These are phyloP conservation scores for Hydrolagus colliei DNA, from an alignment of 2,797 vertebrate species.

Conservation along the genomic window DNA sequence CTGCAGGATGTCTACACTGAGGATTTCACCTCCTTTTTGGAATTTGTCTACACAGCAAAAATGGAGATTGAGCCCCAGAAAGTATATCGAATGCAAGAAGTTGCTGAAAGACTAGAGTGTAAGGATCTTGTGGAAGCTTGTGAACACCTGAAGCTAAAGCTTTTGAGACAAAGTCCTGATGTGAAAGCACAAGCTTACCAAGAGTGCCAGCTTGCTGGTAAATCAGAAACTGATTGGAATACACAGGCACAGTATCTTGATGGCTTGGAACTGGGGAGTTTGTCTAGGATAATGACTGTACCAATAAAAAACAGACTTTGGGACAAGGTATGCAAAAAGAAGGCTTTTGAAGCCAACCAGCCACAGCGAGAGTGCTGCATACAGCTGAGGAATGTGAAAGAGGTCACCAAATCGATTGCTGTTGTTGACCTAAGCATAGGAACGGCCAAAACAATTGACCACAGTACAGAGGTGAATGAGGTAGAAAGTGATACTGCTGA, in stretches of 20 bases:
- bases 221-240: slow-evolving; percentile 32
- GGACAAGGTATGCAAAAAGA: slow-evolving; percentile 35
- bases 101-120: slow-evolving; percentile 49
- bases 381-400: neutral
- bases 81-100: slow-evolving; percentile 46
- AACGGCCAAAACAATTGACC: slow-evolving; percentile 33
- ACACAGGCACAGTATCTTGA: slow-evolving; percentile 15
- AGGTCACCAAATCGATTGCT: slow-evolving; percentile 10
- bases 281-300: slow-evolving; percentile 30
- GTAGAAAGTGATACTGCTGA: neutral
- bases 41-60: slow-evolving; percentile 51
- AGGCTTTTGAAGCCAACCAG: slow-evolving; percentile 25
- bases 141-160: slow-evolving; percentile 42
- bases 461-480: neutral
- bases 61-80: slow-evolving; percentile 48
- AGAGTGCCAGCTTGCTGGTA: slow-evolving; percentile 24
- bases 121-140: slow-evolving; percentile 52
- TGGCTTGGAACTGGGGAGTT: neutral
- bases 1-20: slow-evolving; percentile 48
- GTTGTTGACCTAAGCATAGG: slow-evolving; percentile 15
- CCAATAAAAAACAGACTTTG: slow-evolving; percentile 41
- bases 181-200: slow-evolving; percentile 40
- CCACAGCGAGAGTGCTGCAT: neutral
- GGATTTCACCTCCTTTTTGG: slow-evolving; percentile 52
- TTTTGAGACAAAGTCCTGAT: slow-evolving; percentile 38